phyloP scores from a whole-genome alignment of 2,797 vertebrate species.

The Falco rusticolus region DNA sequence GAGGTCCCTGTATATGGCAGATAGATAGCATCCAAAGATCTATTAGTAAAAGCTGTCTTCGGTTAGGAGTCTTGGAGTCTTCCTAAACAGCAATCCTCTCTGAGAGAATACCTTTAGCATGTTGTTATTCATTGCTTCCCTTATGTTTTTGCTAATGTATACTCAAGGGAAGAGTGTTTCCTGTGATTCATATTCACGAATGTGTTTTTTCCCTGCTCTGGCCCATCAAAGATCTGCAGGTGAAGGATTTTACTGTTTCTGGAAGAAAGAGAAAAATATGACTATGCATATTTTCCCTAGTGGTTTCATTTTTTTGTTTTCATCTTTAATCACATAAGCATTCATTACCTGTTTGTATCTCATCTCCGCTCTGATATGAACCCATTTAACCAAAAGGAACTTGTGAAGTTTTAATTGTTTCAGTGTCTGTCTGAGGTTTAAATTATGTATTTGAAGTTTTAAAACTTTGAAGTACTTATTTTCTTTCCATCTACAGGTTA shows the following conservation, averaged over 20 bases:
- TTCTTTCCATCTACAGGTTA: constrained; percentile 51
- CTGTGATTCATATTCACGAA: neutral
- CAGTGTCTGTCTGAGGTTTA: constrained; percentile 19
- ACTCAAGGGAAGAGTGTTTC: neutral
- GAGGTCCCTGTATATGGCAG: neutral
- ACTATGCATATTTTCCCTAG: neutral
- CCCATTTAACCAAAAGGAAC: neutral
- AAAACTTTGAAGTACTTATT: constrained; percentile 54
- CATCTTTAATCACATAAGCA: neutral
- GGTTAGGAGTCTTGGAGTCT: neutral
- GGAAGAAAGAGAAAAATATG: neutral
- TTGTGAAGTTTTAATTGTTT: constrained; percentile 23
- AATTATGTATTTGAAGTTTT: constrained; percentile 56
- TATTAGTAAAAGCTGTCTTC: neutral
- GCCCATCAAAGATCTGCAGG: neutral
- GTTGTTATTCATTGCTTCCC: neutral
- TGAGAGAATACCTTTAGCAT: neutral
- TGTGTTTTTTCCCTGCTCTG: neutral
- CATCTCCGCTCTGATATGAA: neutral
- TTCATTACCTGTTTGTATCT: neutral
- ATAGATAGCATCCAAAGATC: neutral
- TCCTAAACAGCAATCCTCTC: neutral
- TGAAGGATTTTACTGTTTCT: neutral
- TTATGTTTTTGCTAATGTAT: neutral
- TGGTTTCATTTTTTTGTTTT: neutral